Evolutionary conservation across 2,113 vertebrate species (phyloP).

Genomic region (Glaucomys volans): DNA sequence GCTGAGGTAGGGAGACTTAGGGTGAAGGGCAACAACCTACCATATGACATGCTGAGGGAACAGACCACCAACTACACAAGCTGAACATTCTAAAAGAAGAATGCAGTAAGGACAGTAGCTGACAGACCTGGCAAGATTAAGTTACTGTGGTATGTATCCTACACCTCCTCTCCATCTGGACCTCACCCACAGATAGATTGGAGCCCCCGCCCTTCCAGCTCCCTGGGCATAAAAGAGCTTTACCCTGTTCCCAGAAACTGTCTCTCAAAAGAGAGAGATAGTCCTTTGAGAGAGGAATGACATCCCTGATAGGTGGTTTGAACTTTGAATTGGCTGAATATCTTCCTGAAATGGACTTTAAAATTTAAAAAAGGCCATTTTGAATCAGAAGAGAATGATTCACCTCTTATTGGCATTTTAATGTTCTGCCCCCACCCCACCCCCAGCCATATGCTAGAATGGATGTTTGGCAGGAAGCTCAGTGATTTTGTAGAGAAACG

Average conservation of each 20-base stretch:
- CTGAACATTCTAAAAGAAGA: slow-evolving; percentile 24
- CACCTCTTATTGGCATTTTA: slow-evolving; percentile 56
- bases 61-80: not conserved
- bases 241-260: not conserved
- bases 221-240: not conserved
- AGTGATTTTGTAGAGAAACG: not conserved
- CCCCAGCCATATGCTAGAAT: slow-evolving; percentile 54
- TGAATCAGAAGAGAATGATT: slow-evolving; percentile 55
- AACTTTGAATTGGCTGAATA: slow-evolving; percentile 30
- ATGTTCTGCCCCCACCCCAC: slow-evolving; percentile 13
- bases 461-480: slow-evolving; percentile 18
- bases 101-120: not conserved
- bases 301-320: not conserved
- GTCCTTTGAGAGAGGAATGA: not conserved
- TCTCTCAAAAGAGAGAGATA: not conserved
- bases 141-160: not conserved
- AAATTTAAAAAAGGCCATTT: not conserved
- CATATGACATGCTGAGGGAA: not conserved
- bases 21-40: not conserved
- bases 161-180: slow-evolving; percentile 13
- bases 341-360: slow-evolving; percentile 12
- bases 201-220: not conserved
- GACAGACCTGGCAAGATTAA: not conserved
- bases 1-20: not conserved
- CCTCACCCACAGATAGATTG: not conserved